Conservation (phyloP, 2,888 invertebrate species). For the Amblyteles armatorius region DNA sequence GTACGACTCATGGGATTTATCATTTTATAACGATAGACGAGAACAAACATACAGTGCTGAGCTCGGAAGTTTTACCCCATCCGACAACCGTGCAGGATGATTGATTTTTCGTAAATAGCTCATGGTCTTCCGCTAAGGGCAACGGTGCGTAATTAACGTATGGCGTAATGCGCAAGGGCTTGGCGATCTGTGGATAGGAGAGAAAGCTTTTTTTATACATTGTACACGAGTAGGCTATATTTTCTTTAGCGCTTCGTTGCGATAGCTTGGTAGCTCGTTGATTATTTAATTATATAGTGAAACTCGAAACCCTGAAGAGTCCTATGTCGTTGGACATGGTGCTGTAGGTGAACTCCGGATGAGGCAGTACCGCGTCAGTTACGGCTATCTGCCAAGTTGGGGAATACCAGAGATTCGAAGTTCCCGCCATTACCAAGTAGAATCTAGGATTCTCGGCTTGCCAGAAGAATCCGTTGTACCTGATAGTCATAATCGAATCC, state of each 20-base stretch:
- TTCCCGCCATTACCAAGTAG: constrained; percentile 76
- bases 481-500: background rate
- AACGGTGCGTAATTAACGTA: constrained; percentile 54
- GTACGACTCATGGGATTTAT: background rate
- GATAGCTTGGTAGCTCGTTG: background rate
- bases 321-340: constrained; percentile 79
- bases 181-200: constrained; percentile 34
- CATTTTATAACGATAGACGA: background rate
- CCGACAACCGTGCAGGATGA: constrained; percentile 52
- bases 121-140: background rate
- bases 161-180: constrained; percentile 46
- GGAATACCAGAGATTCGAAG: constrained; percentile 73
- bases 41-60: constrained; percentile 38
- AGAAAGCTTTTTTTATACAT: background rate
- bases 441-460: constrained; percentile 71
- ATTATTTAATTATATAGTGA: constrained; percentile 17
- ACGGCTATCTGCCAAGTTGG: constrained; percentile 76
- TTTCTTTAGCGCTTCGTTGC: background rate
- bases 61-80: constrained; percentile 57
- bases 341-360: constrained; percentile 72
- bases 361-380: constrained; percentile 75
- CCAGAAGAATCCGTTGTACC: constrained; percentile 66
- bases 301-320: constrained; percentile 76
- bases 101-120: constrained; percentile 28
- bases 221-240: background rate